These are phyloP conservation scores for Drosophila siamana DNA, from an alignment of 2,888 invertebrate species.

Conservation along the genomic window DNA sequence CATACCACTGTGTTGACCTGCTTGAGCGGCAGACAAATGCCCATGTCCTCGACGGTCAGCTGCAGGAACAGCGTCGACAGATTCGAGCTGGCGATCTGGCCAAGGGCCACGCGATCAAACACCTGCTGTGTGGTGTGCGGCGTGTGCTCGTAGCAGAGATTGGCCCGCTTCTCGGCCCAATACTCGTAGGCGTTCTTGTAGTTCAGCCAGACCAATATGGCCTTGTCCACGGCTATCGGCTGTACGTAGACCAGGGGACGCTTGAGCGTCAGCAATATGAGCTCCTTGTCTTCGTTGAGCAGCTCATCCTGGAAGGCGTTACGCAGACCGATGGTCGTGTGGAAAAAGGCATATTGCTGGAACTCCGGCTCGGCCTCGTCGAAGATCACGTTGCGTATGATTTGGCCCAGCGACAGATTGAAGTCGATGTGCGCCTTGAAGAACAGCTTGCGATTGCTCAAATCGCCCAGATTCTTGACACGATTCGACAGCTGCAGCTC, in stretches of 20 bases:
- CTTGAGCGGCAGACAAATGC: slow-evolving; percentile 96
- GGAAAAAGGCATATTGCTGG: slow-evolving; percentile 99
- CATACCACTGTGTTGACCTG: slow-evolving; percentile 89
- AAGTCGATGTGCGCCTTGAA: slow-evolving; percentile 96
- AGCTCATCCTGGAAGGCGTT: slow-evolving; percentile 96
- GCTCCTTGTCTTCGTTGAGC: slow-evolving; percentile 93
- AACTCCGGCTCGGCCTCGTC: slow-evolving; percentile 99
- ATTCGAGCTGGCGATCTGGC: slow-evolving; percentile 92
- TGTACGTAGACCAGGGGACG: slow-evolving; percentile 98
- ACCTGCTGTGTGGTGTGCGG: slow-evolving; percentile 86
- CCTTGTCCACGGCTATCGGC: slow-evolving; percentile 98
- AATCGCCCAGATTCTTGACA: slow-evolving; percentile 92
- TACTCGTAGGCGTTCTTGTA: slow-evolving; percentile 99
- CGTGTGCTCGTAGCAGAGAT: slow-evolving; percentile 93
- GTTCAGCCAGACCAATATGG: slow-evolving; percentile 99
- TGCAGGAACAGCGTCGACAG: slow-evolving; percentile 96
- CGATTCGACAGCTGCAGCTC: slow-evolving; percentile 97
- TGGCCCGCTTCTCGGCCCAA: slow-evolving; percentile 98
- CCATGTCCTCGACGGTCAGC: slow-evolving; percentile 97
- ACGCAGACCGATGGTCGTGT: slow-evolving; percentile 94
- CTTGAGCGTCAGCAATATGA: slow-evolving; percentile 95
- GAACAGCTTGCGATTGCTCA: slow-evolving; percentile 89
- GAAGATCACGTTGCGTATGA: slow-evolving; percentile 96
- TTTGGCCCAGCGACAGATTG: slow-evolving; percentile 97
- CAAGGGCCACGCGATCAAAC: slow-evolving; percentile 91